A percentile compares a stretch with the other conserved stretches of the same genome.
Evolutionary conservation across 2,797 vertebrate species (phyloP).

Genomic region (Sebastes hubbsi): DNA sequence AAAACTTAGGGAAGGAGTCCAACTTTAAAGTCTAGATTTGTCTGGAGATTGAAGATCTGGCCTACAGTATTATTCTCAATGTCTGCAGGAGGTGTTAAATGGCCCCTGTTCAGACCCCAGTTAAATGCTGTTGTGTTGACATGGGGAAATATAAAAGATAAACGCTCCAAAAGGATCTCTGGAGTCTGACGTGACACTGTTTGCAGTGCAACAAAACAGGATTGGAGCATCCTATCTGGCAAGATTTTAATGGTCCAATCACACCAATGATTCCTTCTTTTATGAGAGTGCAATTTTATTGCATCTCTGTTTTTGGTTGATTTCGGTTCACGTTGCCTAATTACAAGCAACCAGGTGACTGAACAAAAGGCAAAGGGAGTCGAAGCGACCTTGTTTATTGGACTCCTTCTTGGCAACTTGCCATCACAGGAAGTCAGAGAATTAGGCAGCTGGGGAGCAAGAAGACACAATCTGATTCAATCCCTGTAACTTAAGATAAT

Average conservation of each 20-base stretch:
- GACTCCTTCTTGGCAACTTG: constrained; percentile 11
- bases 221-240: not conserved
- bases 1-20: not conserved
- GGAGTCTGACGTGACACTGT: not conserved
- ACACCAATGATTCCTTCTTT: not conserved
- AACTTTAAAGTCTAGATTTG: not conserved
- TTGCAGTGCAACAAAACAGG: not conserved
- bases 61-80: not conserved
- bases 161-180: not conserved
- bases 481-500: constrained; percentile 7
- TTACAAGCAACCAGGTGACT: constrained; percentile 13
- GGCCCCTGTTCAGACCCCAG: not conserved
- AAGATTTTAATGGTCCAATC: not conserved
- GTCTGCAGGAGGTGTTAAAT: not conserved
- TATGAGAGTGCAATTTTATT: not conserved
- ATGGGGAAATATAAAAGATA: not conserved
- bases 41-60: not conserved
- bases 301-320: not conserved
- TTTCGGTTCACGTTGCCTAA: constrained; percentile 5
- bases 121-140: not conserved
- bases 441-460: constrained; percentile 17
- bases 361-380: constrained; percentile 9
- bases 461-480: not conserved
- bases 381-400: not conserved
- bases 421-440: constrained; percentile 11